A percentile compares a stretch with the other conserved stretches of the same genome.
These are phyloP conservation scores for Nudaria mundana DNA, from an alignment of 2,888 invertebrate species.

Conservation along the genomic window DNA sequence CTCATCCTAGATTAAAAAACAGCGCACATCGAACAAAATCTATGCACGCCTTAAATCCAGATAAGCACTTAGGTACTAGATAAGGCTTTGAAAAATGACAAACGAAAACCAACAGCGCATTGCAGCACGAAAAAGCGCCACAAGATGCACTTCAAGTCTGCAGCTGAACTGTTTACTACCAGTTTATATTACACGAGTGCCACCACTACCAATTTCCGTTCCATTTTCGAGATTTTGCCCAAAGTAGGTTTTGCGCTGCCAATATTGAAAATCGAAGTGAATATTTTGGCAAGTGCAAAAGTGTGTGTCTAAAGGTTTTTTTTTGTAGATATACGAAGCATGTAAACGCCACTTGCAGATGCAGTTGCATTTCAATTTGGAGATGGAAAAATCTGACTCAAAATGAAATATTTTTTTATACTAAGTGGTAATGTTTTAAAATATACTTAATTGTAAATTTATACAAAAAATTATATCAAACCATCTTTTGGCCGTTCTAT, in stretches of 20 bases:
- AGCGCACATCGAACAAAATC: too few species aligned
- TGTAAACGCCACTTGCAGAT: conserved; percentile 7
- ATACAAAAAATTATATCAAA: too few species aligned
- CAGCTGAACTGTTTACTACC: conserved; percentile 49
- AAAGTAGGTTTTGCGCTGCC: conserved; percentile 51
- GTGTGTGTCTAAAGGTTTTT: conserved; percentile 36
- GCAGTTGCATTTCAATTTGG: too few species aligned
- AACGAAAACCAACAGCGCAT: conserved; percentile 33
- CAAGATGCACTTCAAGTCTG: conserved; percentile 44
- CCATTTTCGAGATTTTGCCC: conserved; percentile 55
- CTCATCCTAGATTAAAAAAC: too few species aligned
- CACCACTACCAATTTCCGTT: conserved; percentile 58
- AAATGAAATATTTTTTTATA: too few species aligned
- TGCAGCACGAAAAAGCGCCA: conserved; percentile 43
- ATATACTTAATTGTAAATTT: too few species aligned
- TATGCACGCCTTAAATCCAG: conserved; percentile 8
- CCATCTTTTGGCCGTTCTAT: too few species aligned
- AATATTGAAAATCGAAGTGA: conserved; percentile 50
- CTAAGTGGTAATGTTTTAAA: too few species aligned
- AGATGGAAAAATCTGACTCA: too few species aligned
- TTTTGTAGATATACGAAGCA: conserved; percentile 36
- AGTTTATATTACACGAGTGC: conserved; percentile 54
- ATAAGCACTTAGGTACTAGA: conserved; percentile 12
- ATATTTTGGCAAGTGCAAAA: conserved; percentile 51
- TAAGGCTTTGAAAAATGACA: conserved; percentile 30